phyloP scores from a whole-genome alignment of 2,113 vertebrate species.

The Choloepus hoffmanni region DNA sequence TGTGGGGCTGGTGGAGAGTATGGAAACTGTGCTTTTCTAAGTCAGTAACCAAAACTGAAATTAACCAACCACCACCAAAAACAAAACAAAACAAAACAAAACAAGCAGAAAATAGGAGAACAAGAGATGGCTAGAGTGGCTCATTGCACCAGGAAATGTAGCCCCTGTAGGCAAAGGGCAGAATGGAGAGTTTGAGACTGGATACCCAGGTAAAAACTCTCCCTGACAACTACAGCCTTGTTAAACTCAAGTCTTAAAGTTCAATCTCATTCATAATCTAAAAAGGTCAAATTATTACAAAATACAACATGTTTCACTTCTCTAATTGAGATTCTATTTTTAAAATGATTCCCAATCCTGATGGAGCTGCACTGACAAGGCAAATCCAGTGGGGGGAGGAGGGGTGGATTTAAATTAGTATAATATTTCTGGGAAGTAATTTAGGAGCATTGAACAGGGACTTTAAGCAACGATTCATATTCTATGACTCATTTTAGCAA shows the following conservation, averaged over 20 bases:
- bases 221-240: background rate
- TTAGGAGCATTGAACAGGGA: background rate
- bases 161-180: background rate
- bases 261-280: background rate
- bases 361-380: background rate
- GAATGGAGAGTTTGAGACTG: background rate
- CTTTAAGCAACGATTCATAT: background rate
- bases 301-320: background rate
- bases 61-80: background rate
- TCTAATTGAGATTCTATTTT: background rate
- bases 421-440: background rate
- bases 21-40: background rate
- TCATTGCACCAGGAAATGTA: rapidly evolving
- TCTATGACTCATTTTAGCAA: background rate
- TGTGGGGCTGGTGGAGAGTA: background rate
- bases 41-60: background rate
- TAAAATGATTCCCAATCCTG: background rate
- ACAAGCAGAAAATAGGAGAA: background rate
- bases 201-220: background rate
- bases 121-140: background rate
- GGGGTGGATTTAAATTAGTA: background rate
- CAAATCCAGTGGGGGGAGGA: background rate
- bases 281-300: too few species aligned
- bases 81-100: too few species aligned
- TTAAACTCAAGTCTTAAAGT: background rate